Conservation (phyloP, 2,888 invertebrate species). For the Aphrophora alni region DNA sequence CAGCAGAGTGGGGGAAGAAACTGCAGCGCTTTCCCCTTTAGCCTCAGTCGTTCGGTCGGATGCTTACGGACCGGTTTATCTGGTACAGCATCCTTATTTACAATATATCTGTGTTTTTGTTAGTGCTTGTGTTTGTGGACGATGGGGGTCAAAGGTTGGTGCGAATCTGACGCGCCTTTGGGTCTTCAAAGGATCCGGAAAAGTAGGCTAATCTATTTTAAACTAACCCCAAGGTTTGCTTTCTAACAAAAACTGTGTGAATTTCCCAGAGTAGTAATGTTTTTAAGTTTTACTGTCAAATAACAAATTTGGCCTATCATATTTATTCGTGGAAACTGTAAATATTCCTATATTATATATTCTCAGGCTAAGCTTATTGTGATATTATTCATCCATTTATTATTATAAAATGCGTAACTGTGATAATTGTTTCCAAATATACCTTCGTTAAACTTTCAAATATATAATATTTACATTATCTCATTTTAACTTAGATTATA, state of each 20-base stretch:
- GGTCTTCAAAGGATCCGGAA: conserved; percentile 12
- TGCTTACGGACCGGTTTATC: background rate
- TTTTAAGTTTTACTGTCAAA: no score
- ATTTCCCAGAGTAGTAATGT: no score
- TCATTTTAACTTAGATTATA: background rate
- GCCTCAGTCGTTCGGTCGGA: background rate
- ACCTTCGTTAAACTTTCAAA: no score
- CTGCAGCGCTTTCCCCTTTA: background rate
- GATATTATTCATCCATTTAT: no score
- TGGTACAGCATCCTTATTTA: background rate
- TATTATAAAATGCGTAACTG: no score
- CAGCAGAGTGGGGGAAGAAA: background rate
- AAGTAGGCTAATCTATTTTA: background rate
- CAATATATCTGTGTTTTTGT: no score
- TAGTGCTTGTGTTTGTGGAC: background rate
- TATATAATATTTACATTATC: background rate
- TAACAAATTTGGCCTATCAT: no score
- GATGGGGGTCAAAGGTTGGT: conserved; percentile 16
- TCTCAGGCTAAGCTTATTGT: no score
- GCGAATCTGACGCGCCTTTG: conserved; percentile 24
- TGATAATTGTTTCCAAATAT: no score
- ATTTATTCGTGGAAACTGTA: no score
- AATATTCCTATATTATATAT: no score
- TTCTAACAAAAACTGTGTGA: background rate
- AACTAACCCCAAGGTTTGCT: background rate